phyloP scores from a whole-genome alignment of 2,113 vertebrate genomes.

The Cisticola juncidis region DNA sequence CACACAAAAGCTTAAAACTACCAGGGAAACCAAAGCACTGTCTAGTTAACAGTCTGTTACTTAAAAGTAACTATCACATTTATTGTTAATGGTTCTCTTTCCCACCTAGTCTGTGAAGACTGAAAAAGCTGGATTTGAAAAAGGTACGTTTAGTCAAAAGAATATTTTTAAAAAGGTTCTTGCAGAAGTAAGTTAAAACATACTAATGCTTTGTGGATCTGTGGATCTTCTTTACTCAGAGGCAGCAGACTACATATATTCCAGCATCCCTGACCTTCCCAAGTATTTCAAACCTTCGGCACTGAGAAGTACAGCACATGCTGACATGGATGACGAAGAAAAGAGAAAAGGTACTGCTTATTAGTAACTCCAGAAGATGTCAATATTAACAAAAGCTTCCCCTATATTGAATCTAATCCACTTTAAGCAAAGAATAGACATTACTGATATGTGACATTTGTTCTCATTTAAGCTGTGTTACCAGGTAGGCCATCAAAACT shows the following conservation, averaged over 20 bases:
- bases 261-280: conserved; percentile 80
- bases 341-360: conserved; percentile 82
- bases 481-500: neutral
- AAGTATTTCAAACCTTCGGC: conserved; percentile 73
- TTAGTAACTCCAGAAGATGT: neutral
- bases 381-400: neutral
- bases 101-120: conserved; percentile 85
- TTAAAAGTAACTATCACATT: conserved; percentile 23
- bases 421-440: neutral
- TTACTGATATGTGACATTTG: neutral
- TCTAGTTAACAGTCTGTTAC: neutral
- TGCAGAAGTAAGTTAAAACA: neutral
- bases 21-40: neutral
- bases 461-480: neutral
- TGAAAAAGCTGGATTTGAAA: conserved; percentile 75
- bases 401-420: neutral
- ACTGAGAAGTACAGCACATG: conserved; percentile 64
- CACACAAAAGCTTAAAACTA: neutral
- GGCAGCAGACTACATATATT: conserved; percentile 74
- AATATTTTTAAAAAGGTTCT: neutral
- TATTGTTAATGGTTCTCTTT: conserved; percentile 68
- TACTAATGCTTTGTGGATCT: neutral
- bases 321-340: conserved; percentile 68
- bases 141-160: conserved; percentile 78
- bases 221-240: conserved; percentile 55